These are phyloP conservation scores for Chironomus striatipennis DNA, from an alignment of 1,140 invertebrate genomes.

Conservation along the genomic window DNA sequence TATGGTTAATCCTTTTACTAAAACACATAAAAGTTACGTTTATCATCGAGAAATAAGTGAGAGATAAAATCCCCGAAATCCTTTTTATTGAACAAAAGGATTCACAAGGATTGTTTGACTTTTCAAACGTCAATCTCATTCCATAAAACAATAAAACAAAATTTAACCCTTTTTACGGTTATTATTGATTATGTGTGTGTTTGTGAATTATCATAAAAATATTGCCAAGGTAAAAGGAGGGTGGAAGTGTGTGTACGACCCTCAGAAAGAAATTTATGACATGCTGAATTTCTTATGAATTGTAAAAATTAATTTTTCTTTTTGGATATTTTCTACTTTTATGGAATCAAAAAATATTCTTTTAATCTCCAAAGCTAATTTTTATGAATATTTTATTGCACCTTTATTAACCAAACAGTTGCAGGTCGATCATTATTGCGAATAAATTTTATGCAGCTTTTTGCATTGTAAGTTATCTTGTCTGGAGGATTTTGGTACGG, in stretches of 20 bases:
- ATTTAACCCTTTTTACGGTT: background rate
- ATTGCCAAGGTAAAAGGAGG: background rate
- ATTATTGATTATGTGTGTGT: background rate
- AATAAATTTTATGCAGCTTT: too few species aligned
- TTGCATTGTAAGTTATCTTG: too few species aligned
- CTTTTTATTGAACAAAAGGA: background rate
- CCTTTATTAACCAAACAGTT: background rate
- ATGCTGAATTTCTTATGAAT: background rate
- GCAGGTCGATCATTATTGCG: background rate
- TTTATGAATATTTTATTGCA: background rate
- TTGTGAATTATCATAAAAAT: too few species aligned
- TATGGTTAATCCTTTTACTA: slow-evolving; percentile 9
- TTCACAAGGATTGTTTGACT: slow-evolving; percentile 5
- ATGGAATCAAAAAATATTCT: too few species aligned
- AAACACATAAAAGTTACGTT: background rate
- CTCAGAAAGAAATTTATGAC: background rate
- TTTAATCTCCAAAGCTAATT: too few species aligned
- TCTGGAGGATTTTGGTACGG: too few species aligned
- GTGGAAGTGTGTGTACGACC: background rate
- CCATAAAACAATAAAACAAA: slow-evolving; percentile 20
- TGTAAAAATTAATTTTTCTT: background rate
- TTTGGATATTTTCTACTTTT: too few species aligned
- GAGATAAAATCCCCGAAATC: background rate
- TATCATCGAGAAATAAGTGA: background rate
- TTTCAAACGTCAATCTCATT: slow-evolving; percentile 20